Evolutionary conservation across 64 coral and sea anemone genomes (phyloP).

Genomic region (Hydrozoanthus tunicans): DNA sequence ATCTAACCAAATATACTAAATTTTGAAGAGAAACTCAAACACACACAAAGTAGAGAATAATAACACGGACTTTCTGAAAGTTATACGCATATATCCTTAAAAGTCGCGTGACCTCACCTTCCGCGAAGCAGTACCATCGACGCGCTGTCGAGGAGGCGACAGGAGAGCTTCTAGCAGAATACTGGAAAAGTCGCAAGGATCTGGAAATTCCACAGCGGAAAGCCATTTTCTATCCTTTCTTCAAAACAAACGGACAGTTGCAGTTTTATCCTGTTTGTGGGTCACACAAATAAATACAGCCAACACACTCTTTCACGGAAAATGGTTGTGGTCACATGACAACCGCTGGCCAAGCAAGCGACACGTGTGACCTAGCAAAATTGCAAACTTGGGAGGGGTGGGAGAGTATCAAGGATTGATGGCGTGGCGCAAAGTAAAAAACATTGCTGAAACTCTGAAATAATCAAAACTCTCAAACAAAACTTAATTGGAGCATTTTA

Average conservation of each 20-base stretch:
- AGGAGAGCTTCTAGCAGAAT: constrained; percentile 17
- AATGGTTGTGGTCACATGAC: constrained; percentile 25
- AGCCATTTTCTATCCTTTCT: constrained; percentile 37
- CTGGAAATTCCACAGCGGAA: constrained; percentile 64
- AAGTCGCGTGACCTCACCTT: neutral
- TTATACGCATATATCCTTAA: neutral
- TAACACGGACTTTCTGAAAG: neutral
- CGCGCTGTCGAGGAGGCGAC: neutral
- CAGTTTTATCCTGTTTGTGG: neutral
- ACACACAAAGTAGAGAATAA: neutral
- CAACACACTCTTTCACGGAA: neutral
- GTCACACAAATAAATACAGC: neutral
- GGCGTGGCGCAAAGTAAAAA: neutral
- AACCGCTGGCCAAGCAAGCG: constrained; percentile 21
- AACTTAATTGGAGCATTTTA: neutral
- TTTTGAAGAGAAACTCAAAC: neutral
- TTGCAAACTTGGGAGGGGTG: neutral
- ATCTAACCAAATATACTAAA: too few species aligned
- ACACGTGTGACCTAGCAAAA: neutral
- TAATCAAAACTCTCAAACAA: neutral
- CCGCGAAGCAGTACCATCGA: constrained; percentile 52
- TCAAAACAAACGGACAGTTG: neutral
- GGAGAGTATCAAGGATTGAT: neutral
- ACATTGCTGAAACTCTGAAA: neutral
- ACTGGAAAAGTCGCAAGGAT: constrained; percentile 45